These are phyloP conservation scores for Caenorhabditis inopinata DNA, from an alignment of 1,140 invertebrate genomes.

Conservation along the genomic window DNA sequence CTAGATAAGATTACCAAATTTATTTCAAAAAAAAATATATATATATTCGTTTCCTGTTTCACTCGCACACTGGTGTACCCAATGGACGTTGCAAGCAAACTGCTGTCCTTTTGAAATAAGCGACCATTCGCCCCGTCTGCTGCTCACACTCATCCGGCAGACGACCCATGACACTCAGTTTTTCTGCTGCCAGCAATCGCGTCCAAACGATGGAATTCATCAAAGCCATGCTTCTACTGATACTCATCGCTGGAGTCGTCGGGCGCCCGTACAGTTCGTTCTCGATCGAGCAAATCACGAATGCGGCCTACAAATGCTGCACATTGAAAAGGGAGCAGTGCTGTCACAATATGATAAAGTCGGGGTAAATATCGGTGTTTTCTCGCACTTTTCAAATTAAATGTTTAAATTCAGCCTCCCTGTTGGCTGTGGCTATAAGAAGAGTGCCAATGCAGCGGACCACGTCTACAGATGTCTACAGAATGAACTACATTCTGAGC, in stretches of 20 bases:
- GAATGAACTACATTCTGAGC: neutral
- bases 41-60: too few species aligned
- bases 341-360: neutral
- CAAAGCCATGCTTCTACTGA: neutral
- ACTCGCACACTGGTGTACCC: too few species aligned
- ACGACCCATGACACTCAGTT: too few species aligned
- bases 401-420: neutral
- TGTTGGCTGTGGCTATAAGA: neutral
- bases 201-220: too few species aligned
- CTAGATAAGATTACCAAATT: too few species aligned
- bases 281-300: neutral
- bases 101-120: too few species aligned
- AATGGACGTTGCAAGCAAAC: too few species aligned
- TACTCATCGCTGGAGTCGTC: neutral
- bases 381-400: neutral
- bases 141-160: too few species aligned
- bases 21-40: too few species aligned
- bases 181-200: too few species aligned
- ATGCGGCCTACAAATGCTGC: neutral
- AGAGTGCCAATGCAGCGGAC: neutral
- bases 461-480: neutral
- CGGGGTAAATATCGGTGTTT: neutral
- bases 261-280: neutral
- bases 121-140: too few species aligned
- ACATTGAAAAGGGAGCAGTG: neutral